Base-by-base conservation (phyloP, 2,888 invertebrate genomes). In the Amphipyra tragopoginis region DNA sequence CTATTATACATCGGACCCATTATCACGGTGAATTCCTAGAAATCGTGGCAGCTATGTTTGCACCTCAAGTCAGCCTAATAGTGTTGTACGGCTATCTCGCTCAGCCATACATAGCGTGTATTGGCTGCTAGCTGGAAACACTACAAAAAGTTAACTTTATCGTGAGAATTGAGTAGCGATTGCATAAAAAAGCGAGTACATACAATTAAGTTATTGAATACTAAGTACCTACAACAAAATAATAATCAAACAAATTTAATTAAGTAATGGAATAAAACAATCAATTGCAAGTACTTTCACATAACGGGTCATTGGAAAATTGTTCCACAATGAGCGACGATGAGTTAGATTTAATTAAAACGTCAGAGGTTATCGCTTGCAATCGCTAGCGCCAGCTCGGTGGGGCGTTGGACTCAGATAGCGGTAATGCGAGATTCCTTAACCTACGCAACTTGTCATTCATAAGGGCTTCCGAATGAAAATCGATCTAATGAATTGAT, bases 311-410 rank as follows among this genome's bases (percentile, higher is more conserved):
- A 39, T 33, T 43, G 75, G 79, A 70, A 66, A 78, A 54, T 78
- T 52, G 65, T 56, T 38, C 9, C 43, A 45, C 43, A 57, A 39
- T n/a, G 40, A 21, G 13, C 13, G 15, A 36, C 44, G 34, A 14
- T 21, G 52, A 15, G 40, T 42, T 13, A 38, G 36, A 66, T 51
- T 73, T 42, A 76, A 76, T 72, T 42, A 62, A 62, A 49, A 29
- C 47, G 58, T 21, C 56, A 48, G 7, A 63, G 77, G 77, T 72
- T 80, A 80, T 80, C 80, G 36, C 34, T 1, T 9, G 38, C 13
- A 48, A 33, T 34, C n/a, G 47, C 34, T 33, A 52, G 52, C 52
- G 38, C 21, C 43, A 3, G 52, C 39, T 6, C 3, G 7, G 13
- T 13, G 34, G 55, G 45, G n/a, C 72, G 45, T n/a, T 47, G 75